These are phyloP conservation scores for Volucella zonaria DNA, from an alignment of 2,888 invertebrate species.

Conservation along the genomic window DNA sequence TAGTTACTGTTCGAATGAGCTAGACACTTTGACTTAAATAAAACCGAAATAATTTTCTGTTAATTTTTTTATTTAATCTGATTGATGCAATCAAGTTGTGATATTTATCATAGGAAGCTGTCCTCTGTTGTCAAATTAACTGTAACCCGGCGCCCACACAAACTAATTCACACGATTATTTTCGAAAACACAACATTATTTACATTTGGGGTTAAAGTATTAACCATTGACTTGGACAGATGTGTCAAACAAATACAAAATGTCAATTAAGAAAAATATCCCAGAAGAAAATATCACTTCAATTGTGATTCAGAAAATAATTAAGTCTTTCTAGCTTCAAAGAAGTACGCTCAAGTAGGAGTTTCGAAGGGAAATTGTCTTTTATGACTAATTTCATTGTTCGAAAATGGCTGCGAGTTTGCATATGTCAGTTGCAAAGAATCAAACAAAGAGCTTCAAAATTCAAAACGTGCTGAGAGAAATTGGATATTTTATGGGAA, in stretches of 20 bases:
- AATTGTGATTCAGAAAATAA: conserved; percentile 15
- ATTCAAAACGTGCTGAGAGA: conserved; percentile 19
- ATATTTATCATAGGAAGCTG: conserved; percentile 62
- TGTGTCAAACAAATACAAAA: conserved; percentile 65
- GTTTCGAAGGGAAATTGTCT: conserved; percentile 1
- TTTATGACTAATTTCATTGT: conserved; percentile 54
- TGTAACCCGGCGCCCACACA: conserved; percentile 64
- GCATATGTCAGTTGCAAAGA: conserved; percentile 41
- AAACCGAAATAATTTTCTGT: background rate
- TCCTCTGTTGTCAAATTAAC: conserved; percentile 63
- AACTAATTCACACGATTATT: conserved; percentile 40
- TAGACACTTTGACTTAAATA: conserved; percentile 7
- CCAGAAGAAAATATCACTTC: conserved; percentile 10
- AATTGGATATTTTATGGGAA: conserved; percentile 60
- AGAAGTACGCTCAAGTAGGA: too few species aligned
- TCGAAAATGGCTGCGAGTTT: conserved; percentile 30
- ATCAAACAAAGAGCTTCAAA: conserved; percentile 54
- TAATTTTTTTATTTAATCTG: conserved; percentile 39
- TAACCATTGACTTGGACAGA: conserved; percentile 50
- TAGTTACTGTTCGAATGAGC: conserved; percentile 7
- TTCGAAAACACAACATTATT: conserved; percentile 51
- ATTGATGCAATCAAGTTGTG: conserved; percentile 67
- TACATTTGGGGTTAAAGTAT: conserved; percentile 62
- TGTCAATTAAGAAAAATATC: conserved; percentile 49
- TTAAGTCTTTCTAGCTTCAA: background rate